phyloP scores from a whole-genome alignment of 2,797 vertebrate genomes.

The Sphaeramia orbicularis region DNA sequence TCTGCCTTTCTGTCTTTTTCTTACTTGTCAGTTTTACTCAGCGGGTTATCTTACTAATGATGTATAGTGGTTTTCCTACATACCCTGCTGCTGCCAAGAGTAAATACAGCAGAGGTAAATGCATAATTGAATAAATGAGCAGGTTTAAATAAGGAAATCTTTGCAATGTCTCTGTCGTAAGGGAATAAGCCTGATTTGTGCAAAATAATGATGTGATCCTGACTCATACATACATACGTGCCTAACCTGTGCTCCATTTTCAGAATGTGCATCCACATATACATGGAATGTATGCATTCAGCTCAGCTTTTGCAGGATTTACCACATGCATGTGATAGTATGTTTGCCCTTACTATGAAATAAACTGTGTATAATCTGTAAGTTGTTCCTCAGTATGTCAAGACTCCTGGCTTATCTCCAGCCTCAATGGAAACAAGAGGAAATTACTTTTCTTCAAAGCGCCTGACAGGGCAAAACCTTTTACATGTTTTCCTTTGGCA shows the following conservation, averaged over 20 bases:
- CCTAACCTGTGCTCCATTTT: too few relatives aligned
- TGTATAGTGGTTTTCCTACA: slow-evolving; percentile 27
- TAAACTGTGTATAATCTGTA: slow-evolving; percentile 50
- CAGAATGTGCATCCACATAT: too few relatives aligned
- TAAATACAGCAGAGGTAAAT: slow-evolving; percentile 65
- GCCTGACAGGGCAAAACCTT: slow-evolving; percentile 72
- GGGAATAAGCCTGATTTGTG: neutral
- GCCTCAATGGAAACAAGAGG: slow-evolving; percentile 62
- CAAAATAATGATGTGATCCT: too few relatives aligned
- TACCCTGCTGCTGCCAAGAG: slow-evolving; percentile 44
- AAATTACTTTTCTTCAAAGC: slow-evolving; percentile 73
- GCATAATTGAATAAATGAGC: slow-evolving; percentile 59
- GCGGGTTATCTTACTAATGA: slow-evolving; percentile 70
- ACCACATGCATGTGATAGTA: neutral
- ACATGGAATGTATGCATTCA: too few relatives aligned
- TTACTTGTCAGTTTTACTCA: slow-evolving; percentile 63
- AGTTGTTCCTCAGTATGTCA: slow-evolving; percentile 44
- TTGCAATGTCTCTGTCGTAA: neutral
- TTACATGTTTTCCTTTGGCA: slow-evolving; percentile 60
- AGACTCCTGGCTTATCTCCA: slow-evolving; percentile 63
- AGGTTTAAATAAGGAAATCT: slow-evolving; percentile 46
- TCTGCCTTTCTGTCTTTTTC: slow-evolving; percentile 31
- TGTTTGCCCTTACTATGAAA: slow-evolving; percentile 34
- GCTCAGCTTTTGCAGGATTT: too few relatives aligned
- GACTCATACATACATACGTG: too few relatives aligned